Conservation (phyloP, 2,888 invertebrate species). For the Dasysyrphus albostriatus region DNA sequence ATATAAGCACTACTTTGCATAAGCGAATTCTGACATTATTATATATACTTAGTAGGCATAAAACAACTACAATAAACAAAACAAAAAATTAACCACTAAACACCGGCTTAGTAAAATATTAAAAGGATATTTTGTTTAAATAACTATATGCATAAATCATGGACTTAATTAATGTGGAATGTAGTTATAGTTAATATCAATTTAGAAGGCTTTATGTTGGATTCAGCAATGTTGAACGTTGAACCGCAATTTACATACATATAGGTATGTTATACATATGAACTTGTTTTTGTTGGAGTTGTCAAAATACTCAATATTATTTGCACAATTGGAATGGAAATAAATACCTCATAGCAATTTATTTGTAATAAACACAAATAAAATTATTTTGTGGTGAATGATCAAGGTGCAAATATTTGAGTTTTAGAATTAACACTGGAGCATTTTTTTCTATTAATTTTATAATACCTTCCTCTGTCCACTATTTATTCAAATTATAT, state of each 20-base stretch:
- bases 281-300: constrained; percentile 1
- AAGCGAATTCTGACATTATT: not conserved
- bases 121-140: constrained; percentile 49
- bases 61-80: not conserved
- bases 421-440: constrained; percentile 5
- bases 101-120: constrained; percentile 35
- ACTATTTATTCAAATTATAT: not conserved
- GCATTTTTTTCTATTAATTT: not conserved
- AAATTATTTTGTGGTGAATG: constrained; percentile 43
- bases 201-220: not conserved
- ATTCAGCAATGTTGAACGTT: constrained; percentile 14
- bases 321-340: constrained; percentile 34
- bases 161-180: constrained; percentile 39
- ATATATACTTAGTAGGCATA: not conserved
- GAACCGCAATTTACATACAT: constrained; percentile 11
- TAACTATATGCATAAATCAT: constrained; percentile 45
- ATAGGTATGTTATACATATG: too few species aligned
- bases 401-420: constrained; percentile 29
- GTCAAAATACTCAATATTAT: constrained; percentile 30
- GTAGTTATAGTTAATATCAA: not conserved
- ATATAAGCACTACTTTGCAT: too few species aligned
- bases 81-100: constrained; percentile 21
- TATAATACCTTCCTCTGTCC: not conserved
- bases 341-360: constrained; percentile 3
- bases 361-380: constrained; percentile 35